These are phyloP conservation scores for Salvelinus fontinalis DNA, from an alignment of 2,113 vertebrate genomes.

Conservation along the genomic window DNA sequence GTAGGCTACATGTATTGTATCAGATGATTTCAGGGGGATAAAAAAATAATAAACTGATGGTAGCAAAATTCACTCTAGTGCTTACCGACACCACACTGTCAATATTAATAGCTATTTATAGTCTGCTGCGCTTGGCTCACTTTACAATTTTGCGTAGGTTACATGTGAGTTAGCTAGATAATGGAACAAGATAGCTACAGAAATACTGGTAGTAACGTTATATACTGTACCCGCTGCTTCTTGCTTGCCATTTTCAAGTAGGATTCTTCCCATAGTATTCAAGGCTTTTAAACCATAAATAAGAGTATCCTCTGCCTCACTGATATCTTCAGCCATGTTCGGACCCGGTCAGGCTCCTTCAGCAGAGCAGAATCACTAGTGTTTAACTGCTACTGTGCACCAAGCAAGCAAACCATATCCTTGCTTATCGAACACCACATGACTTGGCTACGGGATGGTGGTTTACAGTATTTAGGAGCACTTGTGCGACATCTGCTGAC, in stretches of 20 bases:
- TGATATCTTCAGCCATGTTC: conserved; percentile 25
- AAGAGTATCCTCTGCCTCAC: conserved; percentile 32
- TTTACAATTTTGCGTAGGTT: background rate
- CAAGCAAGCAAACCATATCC: too few relatives aligned
- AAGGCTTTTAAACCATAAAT: conserved; percentile 27
- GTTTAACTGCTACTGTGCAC: too few relatives aligned
- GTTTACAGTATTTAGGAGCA: too few relatives aligned
- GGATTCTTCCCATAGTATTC: conserved; percentile 31
- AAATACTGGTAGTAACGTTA: background rate
- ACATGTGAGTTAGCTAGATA: background rate
- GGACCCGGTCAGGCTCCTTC: background rate
- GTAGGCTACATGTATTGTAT: too few relatives aligned
- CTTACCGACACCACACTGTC: background rate
- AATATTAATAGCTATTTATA: background rate
- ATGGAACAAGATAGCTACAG: background rate
- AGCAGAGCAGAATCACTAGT: too few relatives aligned
- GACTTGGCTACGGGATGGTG: too few relatives aligned
- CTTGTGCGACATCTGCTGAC: too few relatives aligned
- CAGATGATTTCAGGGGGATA: background rate
- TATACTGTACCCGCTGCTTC: conserved; percentile 52
- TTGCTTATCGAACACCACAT: too few relatives aligned
- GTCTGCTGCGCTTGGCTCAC: background rate
- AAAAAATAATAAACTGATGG: too few relatives aligned
- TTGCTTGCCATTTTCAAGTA: conserved; percentile 42
- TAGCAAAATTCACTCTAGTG: too few relatives aligned